Evolutionary conservation across 1,140 invertebrate species (phyloP), one percentile per base, ranked within the genome.

Genomic region (Batillaria attramentaria): DNA sequence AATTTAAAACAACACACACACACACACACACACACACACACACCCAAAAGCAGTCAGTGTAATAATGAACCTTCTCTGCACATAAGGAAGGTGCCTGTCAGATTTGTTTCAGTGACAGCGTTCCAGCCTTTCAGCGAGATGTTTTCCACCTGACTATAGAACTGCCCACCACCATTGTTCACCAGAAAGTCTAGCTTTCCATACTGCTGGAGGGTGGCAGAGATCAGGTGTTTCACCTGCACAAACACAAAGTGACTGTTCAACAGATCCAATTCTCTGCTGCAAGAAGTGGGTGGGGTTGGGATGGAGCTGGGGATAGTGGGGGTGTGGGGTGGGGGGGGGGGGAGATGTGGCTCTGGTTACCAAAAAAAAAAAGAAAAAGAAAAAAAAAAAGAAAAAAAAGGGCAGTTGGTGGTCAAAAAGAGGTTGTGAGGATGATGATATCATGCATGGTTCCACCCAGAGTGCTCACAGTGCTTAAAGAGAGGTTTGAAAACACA

Each of bases 131-230:
- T 93, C 8, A 91, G 79, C 10, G 80, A 84, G 72, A 92, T 90
- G 62, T 90, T 81, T 33, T 83, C 85, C 10, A 87, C 89, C 18
- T 86, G 83, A 20, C 85, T 87, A 0, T 87, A 82, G 86, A 93
- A 93, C 85, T 93, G 92, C 6, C 92, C 92, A n/a, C 92, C 92
- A 33, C 92, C 92, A 89, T 93, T 93, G 79, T 93, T 93, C 1
- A 93, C 89, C 39, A 93, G 79, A 81, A 87, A 92, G 80, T 93
- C 91, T 35, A 93, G 72, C 79, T 87, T 89, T 6, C 92, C 92
- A 85, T 89, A 90, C 43, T 86, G 85, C 18, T 81, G 65, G 10
- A 92, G 18, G 18, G 91, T 92, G 16, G 78, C 75, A 50, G 80
- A 62, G 10, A 92, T 87, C 69, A 92, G 72, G 37, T 86, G 81